Evolutionary conservation across 2,113 vertebrate genomes (phyloP).

Genomic region (Scartelaos histophorus): DNA sequence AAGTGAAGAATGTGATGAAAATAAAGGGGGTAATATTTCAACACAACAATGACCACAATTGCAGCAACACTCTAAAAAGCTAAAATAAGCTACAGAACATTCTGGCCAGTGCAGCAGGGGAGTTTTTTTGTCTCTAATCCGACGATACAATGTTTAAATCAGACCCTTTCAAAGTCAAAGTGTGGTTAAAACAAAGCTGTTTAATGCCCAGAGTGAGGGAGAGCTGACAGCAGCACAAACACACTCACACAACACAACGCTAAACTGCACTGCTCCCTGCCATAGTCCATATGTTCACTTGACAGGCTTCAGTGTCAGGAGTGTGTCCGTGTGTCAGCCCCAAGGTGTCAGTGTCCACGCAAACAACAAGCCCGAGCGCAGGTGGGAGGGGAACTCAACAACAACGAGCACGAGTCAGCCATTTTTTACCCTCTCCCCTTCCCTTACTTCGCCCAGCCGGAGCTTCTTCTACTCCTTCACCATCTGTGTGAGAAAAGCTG

Average conservation of each 20-base stretch:
- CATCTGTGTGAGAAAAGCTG: conserved; percentile 78
- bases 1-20: not conserved
- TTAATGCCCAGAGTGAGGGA: conserved; percentile 54
- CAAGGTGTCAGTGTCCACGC: conserved; percentile 77
- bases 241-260: conserved; percentile 33
- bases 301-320: conserved; percentile 75
- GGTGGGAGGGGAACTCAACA: conserved; percentile 60
- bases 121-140: conserved; percentile 23
- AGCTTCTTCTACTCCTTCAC: conserved; percentile 56
- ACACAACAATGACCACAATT: not conserved
- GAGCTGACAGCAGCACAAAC: conserved; percentile 61
- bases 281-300: conserved; percentile 64
- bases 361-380: conserved; percentile 71
- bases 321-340: conserved; percentile 69
- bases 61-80: not conserved
- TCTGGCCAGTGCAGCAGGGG: conserved; percentile 31
- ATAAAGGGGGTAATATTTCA: not conserved
- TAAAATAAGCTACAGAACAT: conserved; percentile 20
- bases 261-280: conserved; percentile 49
- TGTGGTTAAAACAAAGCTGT: conserved; percentile 57
- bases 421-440: conserved; percentile 38
- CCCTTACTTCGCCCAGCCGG: not conserved
- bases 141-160: conserved; percentile 30
- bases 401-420: conserved; percentile 75
- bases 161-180: conserved; percentile 54